Percentiles rank a stretch among this genome's conserved stretches.
phyloP scores from a whole-genome alignment of 2,797 vertebrate genomes.

The Antennarius maculatus region DNA sequence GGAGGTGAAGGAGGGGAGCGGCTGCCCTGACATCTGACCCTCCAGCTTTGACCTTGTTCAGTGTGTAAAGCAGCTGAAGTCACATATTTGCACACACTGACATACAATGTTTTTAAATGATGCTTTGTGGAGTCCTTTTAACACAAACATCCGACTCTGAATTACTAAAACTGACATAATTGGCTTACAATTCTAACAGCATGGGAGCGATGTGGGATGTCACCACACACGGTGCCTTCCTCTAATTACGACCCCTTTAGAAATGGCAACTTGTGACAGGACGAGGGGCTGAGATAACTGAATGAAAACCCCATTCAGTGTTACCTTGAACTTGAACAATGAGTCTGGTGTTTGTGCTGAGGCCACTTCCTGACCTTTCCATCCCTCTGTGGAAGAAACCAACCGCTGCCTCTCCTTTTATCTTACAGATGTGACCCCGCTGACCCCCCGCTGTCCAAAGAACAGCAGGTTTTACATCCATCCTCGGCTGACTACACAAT shows the following conservation, averaged over 20 bases:
- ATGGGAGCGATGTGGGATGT: constrained; percentile 48
- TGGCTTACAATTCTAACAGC: constrained; percentile 64
- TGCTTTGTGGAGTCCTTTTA: constrained; percentile 5
- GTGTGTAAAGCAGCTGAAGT: constrained; percentile 76
- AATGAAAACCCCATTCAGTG: constrained; percentile 74
- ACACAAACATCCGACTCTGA: constrained; percentile 25
- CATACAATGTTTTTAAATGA: not conserved
- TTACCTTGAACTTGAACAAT: constrained; percentile 85
- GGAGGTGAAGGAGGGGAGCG: constrained; percentile 51
- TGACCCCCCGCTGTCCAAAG: constrained; percentile 56
- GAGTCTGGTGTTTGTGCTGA: constrained; percentile 75
- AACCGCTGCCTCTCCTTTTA: constrained; percentile 74
- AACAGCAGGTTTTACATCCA: constrained; percentile 58
- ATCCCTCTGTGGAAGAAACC: constrained; percentile 71
- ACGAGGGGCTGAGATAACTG: constrained; percentile 50
- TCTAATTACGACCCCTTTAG: constrained; percentile 56
- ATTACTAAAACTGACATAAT: constrained; percentile 68
- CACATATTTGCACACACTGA: constrained; percentile 15
- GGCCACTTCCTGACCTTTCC: constrained; percentile 79
- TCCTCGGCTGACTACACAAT: constrained; percentile 30
- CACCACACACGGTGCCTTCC: constrained; percentile 53
- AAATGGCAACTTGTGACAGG: constrained; percentile 57
- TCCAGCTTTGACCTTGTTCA: constrained; percentile 76
- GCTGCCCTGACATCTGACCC: constrained; percentile 73
- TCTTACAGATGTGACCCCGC: constrained; percentile 73